Evolutionary conservation across 2,888 invertebrate genomes (phyloP).

Genomic region (Troides helena): DNA sequence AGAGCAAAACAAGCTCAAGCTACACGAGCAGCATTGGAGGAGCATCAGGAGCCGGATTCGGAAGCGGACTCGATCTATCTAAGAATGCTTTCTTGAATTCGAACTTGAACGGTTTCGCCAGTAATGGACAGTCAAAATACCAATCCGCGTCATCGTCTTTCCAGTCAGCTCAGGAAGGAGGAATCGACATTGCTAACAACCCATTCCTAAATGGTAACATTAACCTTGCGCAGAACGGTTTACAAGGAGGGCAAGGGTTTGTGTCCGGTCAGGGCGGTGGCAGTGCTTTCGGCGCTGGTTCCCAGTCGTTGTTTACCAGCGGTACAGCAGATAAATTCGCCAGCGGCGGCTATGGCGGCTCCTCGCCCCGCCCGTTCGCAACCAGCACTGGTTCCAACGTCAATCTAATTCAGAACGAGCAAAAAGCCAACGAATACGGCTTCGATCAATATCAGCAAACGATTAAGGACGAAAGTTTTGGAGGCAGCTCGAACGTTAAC

Average conservation of each 20-base stretch:
- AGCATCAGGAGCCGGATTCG: slow-evolving; percentile 38
- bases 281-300: slow-evolving; percentile 33
- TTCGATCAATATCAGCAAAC: slow-evolving; percentile 59
- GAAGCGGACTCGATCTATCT: slow-evolving; percentile 39
- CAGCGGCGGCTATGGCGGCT: slow-evolving; percentile 57
- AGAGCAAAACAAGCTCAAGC: slow-evolving; percentile 59
- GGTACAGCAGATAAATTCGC: slow-evolving; percentile 43
- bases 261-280: slow-evolving; percentile 36
- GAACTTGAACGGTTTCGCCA: slow-evolving; percentile 35
- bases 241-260: slow-evolving; percentile 36
- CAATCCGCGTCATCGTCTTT: slow-evolving; percentile 50
- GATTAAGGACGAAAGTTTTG: slow-evolving; percentile 62
- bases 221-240: slow-evolving; percentile 37
- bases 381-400: slow-evolving; percentile 55
- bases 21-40: slow-evolving; percentile 44
- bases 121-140: slow-evolving; percentile 41
- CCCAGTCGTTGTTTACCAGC: slow-evolving; percentile 7
- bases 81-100: slow-evolving; percentile 56
- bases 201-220: slow-evolving; percentile 56
- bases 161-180: slow-evolving; percentile 52
- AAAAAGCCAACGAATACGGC: slow-evolving; percentile 57
- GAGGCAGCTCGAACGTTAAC: slow-evolving; percentile 50
- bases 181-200: slow-evolving; percentile 56
- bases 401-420: slow-evolving; percentile 60
- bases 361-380: slow-evolving; percentile 65